These are phyloP conservation scores for Rhynchophorus ferrugineus DNA, from an alignment of 1,140 invertebrate genomes.

Conservation along the genomic window DNA sequence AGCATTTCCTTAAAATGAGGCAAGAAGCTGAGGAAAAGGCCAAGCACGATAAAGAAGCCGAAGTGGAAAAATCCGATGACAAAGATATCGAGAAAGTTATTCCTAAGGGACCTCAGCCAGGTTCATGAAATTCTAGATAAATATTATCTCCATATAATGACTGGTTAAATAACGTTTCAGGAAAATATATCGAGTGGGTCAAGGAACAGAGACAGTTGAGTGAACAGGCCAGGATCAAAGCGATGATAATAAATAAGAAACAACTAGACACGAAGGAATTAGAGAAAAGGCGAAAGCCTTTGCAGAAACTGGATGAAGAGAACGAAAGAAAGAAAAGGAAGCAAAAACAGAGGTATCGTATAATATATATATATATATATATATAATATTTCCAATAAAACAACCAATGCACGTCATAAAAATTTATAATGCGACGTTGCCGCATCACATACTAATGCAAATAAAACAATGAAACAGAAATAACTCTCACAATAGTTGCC, in stretches of 20 bases:
- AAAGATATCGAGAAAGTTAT: conserved; percentile 8
- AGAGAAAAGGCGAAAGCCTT: conserved; percentile 39
- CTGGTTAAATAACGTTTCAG: conserved; percentile 13
- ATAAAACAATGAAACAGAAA: no score
- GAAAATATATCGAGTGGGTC: conserved; percentile 38
- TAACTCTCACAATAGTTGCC: no score
- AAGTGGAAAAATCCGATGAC: conserved; percentile 14
- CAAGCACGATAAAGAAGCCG: conserved; percentile 13
- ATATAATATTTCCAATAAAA: background rate
- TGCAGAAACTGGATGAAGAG: conserved; percentile 41
- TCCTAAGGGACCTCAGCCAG: conserved; percentile 21
- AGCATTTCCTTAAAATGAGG: conserved; percentile 12
- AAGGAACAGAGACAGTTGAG: conserved; percentile 38
- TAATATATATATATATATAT: no score
- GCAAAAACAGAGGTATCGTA: conserved; percentile 27
- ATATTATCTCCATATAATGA: no score
- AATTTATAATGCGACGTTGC: background rate
- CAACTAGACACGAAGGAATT: conserved; percentile 43
- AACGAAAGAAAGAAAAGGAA: conserved; percentile 38
- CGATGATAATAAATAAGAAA: conserved; percentile 42
- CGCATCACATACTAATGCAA: background rate
- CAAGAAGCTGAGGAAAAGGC: conserved; percentile 17
- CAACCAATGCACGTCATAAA: no score
- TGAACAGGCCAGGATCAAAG: conserved; percentile 44
- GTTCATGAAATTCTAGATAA: conserved; percentile 4